phyloP scores from a whole-genome alignment of 2,113 vertebrate species.

The Castor canadensis region DNA sequence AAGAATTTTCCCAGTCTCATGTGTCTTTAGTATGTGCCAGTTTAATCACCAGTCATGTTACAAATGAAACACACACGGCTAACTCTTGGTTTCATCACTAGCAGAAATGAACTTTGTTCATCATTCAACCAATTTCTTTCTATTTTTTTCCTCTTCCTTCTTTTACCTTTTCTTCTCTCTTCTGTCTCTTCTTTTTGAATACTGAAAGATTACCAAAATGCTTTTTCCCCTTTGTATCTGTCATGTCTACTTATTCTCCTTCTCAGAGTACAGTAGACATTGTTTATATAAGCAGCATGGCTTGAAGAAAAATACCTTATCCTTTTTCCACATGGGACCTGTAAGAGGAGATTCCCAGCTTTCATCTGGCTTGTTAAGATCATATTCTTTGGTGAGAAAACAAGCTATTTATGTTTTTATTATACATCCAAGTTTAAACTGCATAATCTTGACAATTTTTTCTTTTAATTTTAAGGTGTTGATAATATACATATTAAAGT shows the following conservation, averaged over 20 bases:
- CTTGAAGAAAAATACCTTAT: not conserved
- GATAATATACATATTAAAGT: not conserved
- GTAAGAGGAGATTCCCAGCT: not conserved
- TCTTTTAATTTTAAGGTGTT: not conserved
- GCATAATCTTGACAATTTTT: not conserved
- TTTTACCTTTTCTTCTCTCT: not conserved
- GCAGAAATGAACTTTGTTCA: not conserved
- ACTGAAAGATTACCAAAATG: not conserved
- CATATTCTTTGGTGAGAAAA: not conserved
- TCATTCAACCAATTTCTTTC: constrained; percentile 16
- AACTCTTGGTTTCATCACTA: not conserved
- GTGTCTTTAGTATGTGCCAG: not conserved
- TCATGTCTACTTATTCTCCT: not conserved
- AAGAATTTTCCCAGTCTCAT: constrained; percentile 13
- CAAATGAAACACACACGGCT: not conserved
- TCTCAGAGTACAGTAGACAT: not conserved
- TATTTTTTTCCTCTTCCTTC: not conserved
- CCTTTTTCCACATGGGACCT: not conserved
- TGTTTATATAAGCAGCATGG: not conserved
- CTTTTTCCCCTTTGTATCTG: not conserved
- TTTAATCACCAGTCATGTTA: not conserved
- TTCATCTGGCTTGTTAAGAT: not conserved
- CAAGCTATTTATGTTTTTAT: not conserved
- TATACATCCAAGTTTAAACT: not conserved
- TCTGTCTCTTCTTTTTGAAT: constrained; percentile 37